These are phyloP conservation scores for Acanthoscelides obtectus DNA, from an alignment of 2,888 invertebrate genomes.

Conservation along the genomic window DNA sequence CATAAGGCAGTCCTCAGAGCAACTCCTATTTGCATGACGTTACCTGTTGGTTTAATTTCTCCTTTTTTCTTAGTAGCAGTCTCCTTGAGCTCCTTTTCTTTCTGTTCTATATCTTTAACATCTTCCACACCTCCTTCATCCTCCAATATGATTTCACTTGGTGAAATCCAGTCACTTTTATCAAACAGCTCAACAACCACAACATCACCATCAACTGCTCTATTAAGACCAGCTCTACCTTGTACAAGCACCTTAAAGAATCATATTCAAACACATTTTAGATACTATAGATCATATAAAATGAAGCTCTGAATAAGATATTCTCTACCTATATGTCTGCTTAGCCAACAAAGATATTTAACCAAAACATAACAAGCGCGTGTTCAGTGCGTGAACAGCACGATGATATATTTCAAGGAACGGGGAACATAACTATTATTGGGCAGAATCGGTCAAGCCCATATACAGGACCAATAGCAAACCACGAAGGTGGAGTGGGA, in stretches of 20 bases:
- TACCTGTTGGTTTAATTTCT: slow-evolving; percentile 60
- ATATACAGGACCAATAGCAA: too few relatives aligned
- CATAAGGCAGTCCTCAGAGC: too few relatives aligned
- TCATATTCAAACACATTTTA: slow-evolving; percentile 5
- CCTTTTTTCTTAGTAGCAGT: slow-evolving; percentile 26
- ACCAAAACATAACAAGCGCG: too few relatives aligned
- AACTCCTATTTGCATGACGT: too few relatives aligned
- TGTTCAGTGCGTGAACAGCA: too few relatives aligned
- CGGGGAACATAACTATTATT: too few relatives aligned
- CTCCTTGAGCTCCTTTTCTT: slow-evolving; percentile 44
- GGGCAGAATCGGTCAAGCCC: too few relatives aligned
- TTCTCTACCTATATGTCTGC: neutral
- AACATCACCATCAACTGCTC: slow-evolving; percentile 91
- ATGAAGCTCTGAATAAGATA: neutral
- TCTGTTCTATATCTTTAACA: slow-evolving; percentile 63
- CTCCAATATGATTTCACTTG: slow-evolving; percentile 79
- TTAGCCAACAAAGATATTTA: too few relatives aligned
- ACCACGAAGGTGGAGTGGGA: too few relatives aligned
- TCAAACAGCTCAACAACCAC: slow-evolving; percentile 89
- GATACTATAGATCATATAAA: neutral
- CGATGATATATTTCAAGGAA: too few relatives aligned
- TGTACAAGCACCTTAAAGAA: slow-evolving; percentile 68
- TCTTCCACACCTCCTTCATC: slow-evolving; percentile 61
- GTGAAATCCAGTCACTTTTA: slow-evolving; percentile 84
- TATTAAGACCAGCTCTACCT: slow-evolving; percentile 80